Base-by-base conservation (phyloP, 1,140 invertebrate genomes). In the Glossosoma conforme region DNA sequence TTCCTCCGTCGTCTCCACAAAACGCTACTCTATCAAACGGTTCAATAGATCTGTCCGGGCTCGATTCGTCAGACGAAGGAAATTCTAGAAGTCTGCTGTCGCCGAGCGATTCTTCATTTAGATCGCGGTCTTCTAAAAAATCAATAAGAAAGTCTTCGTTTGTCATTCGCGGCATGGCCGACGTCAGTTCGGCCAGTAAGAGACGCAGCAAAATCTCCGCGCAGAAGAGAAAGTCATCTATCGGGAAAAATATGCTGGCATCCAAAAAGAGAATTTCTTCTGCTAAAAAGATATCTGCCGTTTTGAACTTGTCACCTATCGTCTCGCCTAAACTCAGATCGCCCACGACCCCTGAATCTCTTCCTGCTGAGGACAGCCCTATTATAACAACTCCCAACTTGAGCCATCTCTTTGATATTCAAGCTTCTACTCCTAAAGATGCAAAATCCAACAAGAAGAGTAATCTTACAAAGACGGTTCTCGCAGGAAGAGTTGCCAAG, bases 331-430 rank as follows among this genome's bases (percentile, higher is more conserved):
- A 49, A 30, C 40, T 41, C 11, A 43, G 15, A 4, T 36, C 32
- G 1, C 40, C 41, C 13, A 35, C 32, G 32, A 51, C 41, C 30
- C 41, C 48, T 1, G 41, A 28, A 8, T 48, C 41, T 24, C n/a
- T 20, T 10, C 14, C n/a, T 1, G 8, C 10, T 5, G 3, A 28
- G 0, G 25, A 44, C 28, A 28, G 35, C 24, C 44, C 35, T 35
- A 57, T 58, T 30, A 40, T 43, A 6, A 59, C 45, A 4, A 59
- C 57, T 47, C 57, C 57, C 20, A 56, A 56, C 43, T 42, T 59
- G 19, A 52, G 48, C 14, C 32, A 32, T 22, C 28, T 59, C 0
- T 59, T 59, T 30, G 52, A 52, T 10, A 25, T 50, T 6, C 24
- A 59, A 17, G 49, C 57, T 8, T 59, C 57, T 6, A 59, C 57